Base-by-base conservation (phyloP, 1,140 invertebrate species). In the Drosophila ogumai region DNA sequence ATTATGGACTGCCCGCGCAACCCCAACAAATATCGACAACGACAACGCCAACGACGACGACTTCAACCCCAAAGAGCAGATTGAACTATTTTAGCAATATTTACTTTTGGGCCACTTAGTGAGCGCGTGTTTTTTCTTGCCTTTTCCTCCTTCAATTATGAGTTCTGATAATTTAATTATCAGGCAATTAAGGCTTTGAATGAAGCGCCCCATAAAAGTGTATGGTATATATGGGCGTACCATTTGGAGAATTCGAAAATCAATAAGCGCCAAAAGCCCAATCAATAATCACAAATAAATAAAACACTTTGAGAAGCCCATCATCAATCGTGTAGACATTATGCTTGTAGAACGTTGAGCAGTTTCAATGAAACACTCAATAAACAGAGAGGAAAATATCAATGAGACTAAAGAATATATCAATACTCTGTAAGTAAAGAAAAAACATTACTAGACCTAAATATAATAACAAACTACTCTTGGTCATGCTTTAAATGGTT, bases 141-240 rank as follows among this genome's bases (percentile, higher is more conserved):
- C 54, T 60, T 28, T 55, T 32, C 49, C 68, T 40, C 25, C 61
- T 72, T 81, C 71, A 82, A 87, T 86, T 82, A 73, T 82, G 77
- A 84, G 79, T 84, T 79, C 57, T 72, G 84, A 90, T 88, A 88
- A 81, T 81, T 85, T 41, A 88, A 88, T 88, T 90, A 88, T 88
- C 84, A 77, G 67, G 69, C 78, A 88, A 90, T 88, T 88, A 90
- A 68, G 64, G 41, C 71, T 73, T 69, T 61, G 56, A 76, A 82
- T 88, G 80, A 88, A 82, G 60, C 76, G 75, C 41, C 52, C 64
- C 74, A 71, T 57, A 78, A 76, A 76, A 38, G 15, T 31, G 31
- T 22, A 58, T 58, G 61, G 15, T 66, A 46, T 61, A 78, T 47
- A n/a, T 19, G 4, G 32, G 4, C n/a, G n/a, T 28, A 41, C 13